phyloP scores from a whole-genome alignment of 2,888 invertebrate genomes.

The Erebia epiphron region DNA sequence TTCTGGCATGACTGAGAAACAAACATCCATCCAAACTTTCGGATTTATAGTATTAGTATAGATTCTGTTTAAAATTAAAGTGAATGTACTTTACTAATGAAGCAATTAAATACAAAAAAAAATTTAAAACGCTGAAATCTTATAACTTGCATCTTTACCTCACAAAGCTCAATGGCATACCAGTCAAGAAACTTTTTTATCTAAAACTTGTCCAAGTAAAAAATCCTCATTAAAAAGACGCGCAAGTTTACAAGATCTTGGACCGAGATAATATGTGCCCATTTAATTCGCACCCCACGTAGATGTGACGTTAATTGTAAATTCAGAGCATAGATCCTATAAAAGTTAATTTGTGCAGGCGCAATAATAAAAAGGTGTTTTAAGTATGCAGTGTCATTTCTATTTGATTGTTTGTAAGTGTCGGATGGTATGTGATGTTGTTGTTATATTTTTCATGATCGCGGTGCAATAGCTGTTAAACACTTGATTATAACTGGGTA shows the following conservation, averaged over 20 bases:
- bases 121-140: slow-evolving; percentile 21
- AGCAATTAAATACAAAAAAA: too few species aligned
- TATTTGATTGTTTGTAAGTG: slow-evolving; percentile 30
- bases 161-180: slow-evolving; percentile 68
- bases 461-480: neutral
- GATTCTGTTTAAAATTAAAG: too few species aligned
- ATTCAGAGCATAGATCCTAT: slow-evolving; percentile 49
- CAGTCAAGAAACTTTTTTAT: slow-evolving; percentile 70
- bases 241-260: slow-evolving; percentile 64
- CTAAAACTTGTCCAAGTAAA: slow-evolving; percentile 64
- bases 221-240: slow-evolving; percentile 78
- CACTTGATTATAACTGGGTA: neutral
- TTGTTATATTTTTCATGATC: neutral
- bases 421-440: slow-evolving; percentile 16
- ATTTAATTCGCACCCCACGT: slow-evolving; percentile 79
- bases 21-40: too few species aligned
- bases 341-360: slow-evolving; percentile 39
- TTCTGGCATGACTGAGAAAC: too few species aligned
- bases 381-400: slow-evolving; percentile 39
- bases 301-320: slow-evolving; percentile 42
- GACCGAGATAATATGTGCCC: slow-evolving; percentile 60
- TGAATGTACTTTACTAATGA: too few species aligned
- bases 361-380: slow-evolving; percentile 26
- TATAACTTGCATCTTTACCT: slow-evolving; percentile 41
- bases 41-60: too few species aligned